Conservation (phyloP, 1,140 invertebrate genomes). For the Drosophila repletoides region DNA sequence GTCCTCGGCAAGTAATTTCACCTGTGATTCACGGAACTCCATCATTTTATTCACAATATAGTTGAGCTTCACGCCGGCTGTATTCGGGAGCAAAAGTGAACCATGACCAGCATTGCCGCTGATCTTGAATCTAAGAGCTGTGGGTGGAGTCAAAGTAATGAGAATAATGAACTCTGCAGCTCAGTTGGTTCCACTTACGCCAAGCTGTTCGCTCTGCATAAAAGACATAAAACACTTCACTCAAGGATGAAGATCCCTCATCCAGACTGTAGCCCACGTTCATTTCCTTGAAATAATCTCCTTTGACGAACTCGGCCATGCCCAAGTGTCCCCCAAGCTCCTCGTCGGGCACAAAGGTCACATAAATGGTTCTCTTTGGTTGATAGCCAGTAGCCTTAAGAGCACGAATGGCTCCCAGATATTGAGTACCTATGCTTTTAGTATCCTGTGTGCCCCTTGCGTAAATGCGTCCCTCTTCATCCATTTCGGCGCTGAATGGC, state of each 20-base stretch:
- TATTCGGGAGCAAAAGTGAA: constrained; percentile 90
- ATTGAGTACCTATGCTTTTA: constrained; percentile 74
- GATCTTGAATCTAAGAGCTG: constrained; percentile 50
- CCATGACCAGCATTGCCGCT: constrained; percentile 94
- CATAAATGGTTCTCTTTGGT: constrained; percentile 87
- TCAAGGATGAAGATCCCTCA: constrained; percentile 88
- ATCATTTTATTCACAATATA: constrained; percentile 90
- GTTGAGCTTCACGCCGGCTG: constrained; percentile 92
- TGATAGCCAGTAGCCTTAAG: constrained; percentile 85
- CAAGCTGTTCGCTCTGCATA: constrained; percentile 90
- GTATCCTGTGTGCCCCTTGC: constrained; percentile 90
- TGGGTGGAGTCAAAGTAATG: neutral
- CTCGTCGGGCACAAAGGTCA: constrained; percentile 95
- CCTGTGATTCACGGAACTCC: constrained; percentile 87
- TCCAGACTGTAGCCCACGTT: constrained; percentile 95
- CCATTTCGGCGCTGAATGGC: constrained; percentile 89
- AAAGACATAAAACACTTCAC: constrained; percentile 87
- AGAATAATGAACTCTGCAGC: neutral
- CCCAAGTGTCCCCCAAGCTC: constrained; percentile 93
- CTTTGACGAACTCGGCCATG: constrained; percentile 91
- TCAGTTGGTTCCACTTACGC: constrained; percentile 82
- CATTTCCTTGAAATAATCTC: constrained; percentile 89
- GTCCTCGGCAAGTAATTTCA: constrained; percentile 85
- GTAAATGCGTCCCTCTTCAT: constrained; percentile 89
- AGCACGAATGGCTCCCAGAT: constrained; percentile 88